Evolutionary conservation across 2,113 vertebrate genomes (phyloP), one percentile per base, ranked within the genome.

Genomic region (Spea multiplicata): DNA sequence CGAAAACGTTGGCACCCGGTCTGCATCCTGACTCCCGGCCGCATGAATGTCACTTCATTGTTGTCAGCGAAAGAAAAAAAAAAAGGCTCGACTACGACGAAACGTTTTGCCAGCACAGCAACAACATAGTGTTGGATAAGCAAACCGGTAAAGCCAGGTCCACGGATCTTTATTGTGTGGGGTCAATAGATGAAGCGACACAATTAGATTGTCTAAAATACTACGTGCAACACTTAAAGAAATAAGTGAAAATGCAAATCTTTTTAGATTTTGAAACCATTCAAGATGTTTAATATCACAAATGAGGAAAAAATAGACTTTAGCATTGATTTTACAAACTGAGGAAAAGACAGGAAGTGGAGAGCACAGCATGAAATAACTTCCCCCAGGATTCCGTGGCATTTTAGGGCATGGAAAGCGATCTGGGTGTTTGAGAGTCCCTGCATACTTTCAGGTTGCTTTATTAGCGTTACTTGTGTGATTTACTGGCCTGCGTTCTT

Each of bases 11-110:
- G 89, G 91, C 88, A 85, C 80, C 81, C 81, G 81, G 81, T 84
- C 77, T 84, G 84, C 86, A 84, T 85, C 86, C 89, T 86, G 88
- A 93, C 93, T 90, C 87, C 86, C 92, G 91, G 89, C 90, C 82
- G 83, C 88, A 88, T 83, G 86, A 91, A 90, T 88, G 89, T 90
- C 89, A 89, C 85, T 87, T 87, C 90, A 93, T 93, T 95, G 93
- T 93, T 91, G 86, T 74, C 84, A 84, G 73, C 89, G 87, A 93
- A 92, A 89, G 87, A 88, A 53, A 80, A 84, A 59, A 59, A 30
- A 81, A n/a, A n/a, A 91, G 89, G 90, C 91, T 88, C 88, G 81
- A 86, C 87, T 85, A 82, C 86, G 86, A 88, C 89, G 87, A 91
- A 88, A 86, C 90, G 85, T 87, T n/a, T 85, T 89, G 86, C 86